These are phyloP conservation scores for Machaerirhynchus nigripectus DNA, from an alignment of 2,113 vertebrate species.

Conservation along the genomic window DNA sequence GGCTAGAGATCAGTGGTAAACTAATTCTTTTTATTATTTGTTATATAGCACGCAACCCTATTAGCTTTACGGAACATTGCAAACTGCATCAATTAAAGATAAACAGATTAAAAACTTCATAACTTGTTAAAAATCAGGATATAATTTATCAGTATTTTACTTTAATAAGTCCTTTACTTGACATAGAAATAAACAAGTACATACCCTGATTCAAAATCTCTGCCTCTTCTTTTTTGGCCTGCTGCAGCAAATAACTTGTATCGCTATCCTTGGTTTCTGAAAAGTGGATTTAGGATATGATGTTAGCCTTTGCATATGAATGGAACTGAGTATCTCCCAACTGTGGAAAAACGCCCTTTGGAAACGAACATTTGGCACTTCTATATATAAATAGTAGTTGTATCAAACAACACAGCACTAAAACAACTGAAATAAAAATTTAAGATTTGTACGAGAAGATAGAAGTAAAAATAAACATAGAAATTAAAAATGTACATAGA, in stretches of 20 bases:
- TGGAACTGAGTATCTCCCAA: not conserved
- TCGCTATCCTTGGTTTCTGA: slow-evolving; percentile 69
- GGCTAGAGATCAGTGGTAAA: not conserved
- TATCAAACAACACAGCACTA: not conserved
- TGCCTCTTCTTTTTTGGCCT: slow-evolving; percentile 75
- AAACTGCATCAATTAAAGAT: not conserved
- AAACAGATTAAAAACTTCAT: not conserved
- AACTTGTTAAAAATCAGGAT: not conserved
- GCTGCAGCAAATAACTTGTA: slow-evolving; percentile 54
- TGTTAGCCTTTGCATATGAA: not conserved
- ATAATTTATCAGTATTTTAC: not conserved
- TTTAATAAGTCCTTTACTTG: not conserved
- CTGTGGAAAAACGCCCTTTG: not conserved
- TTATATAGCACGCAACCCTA: not conserved
- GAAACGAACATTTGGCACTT: not conserved
- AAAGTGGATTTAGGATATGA: slow-evolving; percentile 1
- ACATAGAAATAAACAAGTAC: slow-evolving; percentile 32
- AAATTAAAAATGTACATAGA: not conserved
- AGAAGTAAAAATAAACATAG: not conserved
- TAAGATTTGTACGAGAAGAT: not conserved
- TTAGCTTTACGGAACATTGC: not conserved
- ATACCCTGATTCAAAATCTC: slow-evolving; percentile 85
- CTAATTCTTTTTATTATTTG: not conserved
- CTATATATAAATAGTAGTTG: not conserved
- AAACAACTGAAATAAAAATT: not conserved